phyloP scores from a whole-genome alignment of 2,113 vertebrate species.

The Myocastor coypus region DNA sequence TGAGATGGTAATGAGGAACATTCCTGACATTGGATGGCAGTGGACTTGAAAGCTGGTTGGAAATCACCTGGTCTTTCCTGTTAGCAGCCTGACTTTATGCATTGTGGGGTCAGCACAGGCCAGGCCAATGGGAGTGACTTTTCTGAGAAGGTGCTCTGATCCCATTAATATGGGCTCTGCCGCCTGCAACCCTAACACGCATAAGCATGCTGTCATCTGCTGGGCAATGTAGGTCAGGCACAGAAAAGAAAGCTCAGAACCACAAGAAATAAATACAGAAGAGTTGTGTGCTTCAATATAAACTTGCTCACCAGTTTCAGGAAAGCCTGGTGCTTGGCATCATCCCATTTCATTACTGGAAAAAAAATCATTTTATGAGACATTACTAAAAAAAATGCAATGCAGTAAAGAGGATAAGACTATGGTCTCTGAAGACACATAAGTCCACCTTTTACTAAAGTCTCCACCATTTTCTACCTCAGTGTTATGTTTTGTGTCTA shows the following conservation, averaged over 20 bases:
- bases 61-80: slow-evolving; percentile 66
- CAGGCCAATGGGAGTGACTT: slow-evolving; percentile 47
- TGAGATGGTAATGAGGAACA: slow-evolving; percentile 74
- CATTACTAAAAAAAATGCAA: background rate
- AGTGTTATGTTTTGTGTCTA: no score
- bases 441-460: background rate
- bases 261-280: background rate
- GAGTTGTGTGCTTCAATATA: background rate
- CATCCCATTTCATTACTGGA: background rate
- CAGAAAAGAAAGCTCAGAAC: background rate
- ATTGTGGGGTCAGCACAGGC: slow-evolving; percentile 61
- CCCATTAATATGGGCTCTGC: slow-evolving; percentile 69
- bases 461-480: background rate
- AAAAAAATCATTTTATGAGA: background rate
- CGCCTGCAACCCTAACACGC: slow-evolving; percentile 34
- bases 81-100: slow-evolving; percentile 60
- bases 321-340: background rate
- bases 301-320: background rate
- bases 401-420: background rate
- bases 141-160: slow-evolving; percentile 43
- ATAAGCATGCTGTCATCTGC: background rate
- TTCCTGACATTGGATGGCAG: slow-evolving; percentile 56
- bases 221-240: background rate
- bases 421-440: background rate
- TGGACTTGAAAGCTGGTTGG: slow-evolving; percentile 68